Base-by-base conservation (phyloP, 1,140 invertebrate species). In the Mizuhopecten yessoensis region DNA sequence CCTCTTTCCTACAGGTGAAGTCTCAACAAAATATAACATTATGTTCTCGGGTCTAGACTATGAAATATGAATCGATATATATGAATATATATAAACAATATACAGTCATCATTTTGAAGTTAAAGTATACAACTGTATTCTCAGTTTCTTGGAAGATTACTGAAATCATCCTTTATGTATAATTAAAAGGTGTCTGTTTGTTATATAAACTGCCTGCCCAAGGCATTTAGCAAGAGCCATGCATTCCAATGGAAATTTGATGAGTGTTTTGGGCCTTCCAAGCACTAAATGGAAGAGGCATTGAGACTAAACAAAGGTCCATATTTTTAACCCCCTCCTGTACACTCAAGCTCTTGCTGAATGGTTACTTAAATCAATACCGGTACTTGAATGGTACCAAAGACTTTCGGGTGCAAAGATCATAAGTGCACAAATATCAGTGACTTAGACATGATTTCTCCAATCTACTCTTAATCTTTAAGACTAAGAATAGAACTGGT, bases 1-100 rank as follows among this genome's bases (percentile, higher is more conserved):
- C 57, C 57, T 75, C n/a, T 29, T 75, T 75, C 23, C n/a, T 75
- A 75, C 5, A 29, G n/a, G 57, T 75, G 57, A 29, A 29, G 57
- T 29, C 57, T 75, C 57, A n/a, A 75, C 11, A 75, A 75, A 75
- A 75, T 75, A 75, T 75, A 49, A 49, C 11, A 49, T n/a, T 49
- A 75, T 75, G 57, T 75, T 75, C 29, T 75, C n/a, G 29, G n/a
- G 57, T 75, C 57, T 75, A 75, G 57, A 75, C 57, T 75, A 75
- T 75, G 57, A 75, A 75, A 75, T 75, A 75, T 75, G 57, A 75
- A 75, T 75, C 11, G 57, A 75, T 75, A 75, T 75, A 75, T 49
- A 49, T 49, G 20, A 75, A 75, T 75, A 75, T 75, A 75, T 75
- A 75, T 75, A 75, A 75, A 75, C 57, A 75, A 75, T 75, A 75